These are phyloP conservation scores for Argya squamiceps DNA, from an alignment of 2,797 vertebrate species.

Conservation along the genomic window DNA sequence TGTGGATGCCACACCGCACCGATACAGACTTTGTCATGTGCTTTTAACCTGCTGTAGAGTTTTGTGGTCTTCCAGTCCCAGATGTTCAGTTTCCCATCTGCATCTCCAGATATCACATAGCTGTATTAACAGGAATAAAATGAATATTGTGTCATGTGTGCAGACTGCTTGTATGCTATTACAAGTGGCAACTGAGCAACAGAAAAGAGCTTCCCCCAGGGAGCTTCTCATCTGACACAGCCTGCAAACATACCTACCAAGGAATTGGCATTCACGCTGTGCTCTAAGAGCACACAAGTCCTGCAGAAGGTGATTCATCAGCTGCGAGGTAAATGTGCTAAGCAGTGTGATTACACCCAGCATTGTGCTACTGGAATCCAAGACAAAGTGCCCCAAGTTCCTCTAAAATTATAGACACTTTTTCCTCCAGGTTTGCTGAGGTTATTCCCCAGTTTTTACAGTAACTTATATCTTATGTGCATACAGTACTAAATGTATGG, in stretches of 20 bases:
- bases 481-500: neutral
- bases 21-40: constrained; percentile 98
- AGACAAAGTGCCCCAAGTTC: neutral
- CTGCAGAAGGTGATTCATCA: constrained; percentile 12
- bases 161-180: neutral
- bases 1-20: constrained; percentile 98
- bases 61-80: constrained; percentile 99
- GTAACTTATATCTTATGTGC: neutral
- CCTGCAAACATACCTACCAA: neutral
- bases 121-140: constrained; percentile 70
- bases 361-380: neutral
- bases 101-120: constrained; percentile 97
- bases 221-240: neutral
- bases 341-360: neutral
- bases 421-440: neutral
- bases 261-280: neutral
- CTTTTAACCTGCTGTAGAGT: constrained; percentile 96
- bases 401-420: neutral
- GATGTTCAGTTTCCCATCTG: constrained; percentile 96
- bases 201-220: neutral
- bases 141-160: neutral
- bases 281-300: neutral
- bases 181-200: neutral
- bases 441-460: neutral
- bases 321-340: neutral